These are phyloP conservation scores for Sprattus sprattus DNA, from an alignment of 2,113 vertebrate species.

Conservation along the genomic window DNA sequence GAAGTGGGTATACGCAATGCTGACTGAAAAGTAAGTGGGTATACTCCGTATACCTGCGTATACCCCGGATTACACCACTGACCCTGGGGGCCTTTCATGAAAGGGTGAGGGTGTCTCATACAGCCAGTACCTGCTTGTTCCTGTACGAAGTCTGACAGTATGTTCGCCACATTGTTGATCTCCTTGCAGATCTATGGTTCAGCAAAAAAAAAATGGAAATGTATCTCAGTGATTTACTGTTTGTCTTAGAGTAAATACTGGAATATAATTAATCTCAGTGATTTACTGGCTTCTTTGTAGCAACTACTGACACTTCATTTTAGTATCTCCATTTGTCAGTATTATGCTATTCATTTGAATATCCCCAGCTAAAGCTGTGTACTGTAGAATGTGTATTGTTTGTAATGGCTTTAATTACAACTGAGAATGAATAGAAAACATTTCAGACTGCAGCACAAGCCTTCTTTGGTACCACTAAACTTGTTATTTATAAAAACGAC, in stretches of 20 bases:
- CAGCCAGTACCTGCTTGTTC: slow-evolving; percentile 72
- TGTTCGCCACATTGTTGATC: slow-evolving; percentile 77
- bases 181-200: slow-evolving; percentile 82
- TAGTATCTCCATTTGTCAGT: too few relatives aligned
- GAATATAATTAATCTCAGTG: neutral
- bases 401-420: neutral
- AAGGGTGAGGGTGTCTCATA: neutral
- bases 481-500: neutral
- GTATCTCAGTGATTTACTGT: neutral
- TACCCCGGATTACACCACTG: too few relatives aligned
- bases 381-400: neutral
- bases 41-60: too few relatives aligned
- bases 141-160: slow-evolving; percentile 78
- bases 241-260: neutral
- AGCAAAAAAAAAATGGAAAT: slow-evolving; percentile 23
- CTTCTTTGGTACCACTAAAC: neutral
- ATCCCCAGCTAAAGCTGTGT: too few relatives aligned
- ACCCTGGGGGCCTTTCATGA: neutral
- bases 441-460: neutral
- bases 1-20: too few relatives aligned
- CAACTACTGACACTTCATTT: neutral
- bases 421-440: neutral
- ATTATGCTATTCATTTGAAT: neutral
- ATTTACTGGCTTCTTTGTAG: neutral
- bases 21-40: too few relatives aligned